Percentiles rank a stretch among this genome's conserved stretches.
Conservation (phyloP, 2,797 vertebrate species). For the Sparus aurata region DNA sequence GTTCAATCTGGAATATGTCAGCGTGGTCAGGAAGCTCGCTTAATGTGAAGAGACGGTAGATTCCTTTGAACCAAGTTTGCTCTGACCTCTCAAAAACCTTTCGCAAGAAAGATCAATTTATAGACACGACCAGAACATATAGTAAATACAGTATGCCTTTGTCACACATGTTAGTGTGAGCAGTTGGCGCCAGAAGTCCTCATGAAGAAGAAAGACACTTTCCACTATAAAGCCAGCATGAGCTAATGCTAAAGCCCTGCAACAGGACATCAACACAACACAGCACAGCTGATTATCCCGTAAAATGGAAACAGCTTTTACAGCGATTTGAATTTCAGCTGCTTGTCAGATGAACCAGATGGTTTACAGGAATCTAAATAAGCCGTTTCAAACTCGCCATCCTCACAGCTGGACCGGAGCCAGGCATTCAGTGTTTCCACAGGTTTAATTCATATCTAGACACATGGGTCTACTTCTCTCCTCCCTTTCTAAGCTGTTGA, state of each 20-base stretch:
- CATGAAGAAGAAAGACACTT: constrained; percentile 34
- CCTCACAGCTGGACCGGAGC: constrained; percentile 30
- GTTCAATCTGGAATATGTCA: constrained; percentile 7
- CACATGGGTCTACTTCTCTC: neutral
- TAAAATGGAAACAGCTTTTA: constrained; percentile 64
- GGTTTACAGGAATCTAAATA: constrained; percentile 45
- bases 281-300: constrained; percentile 45
- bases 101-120: neutral
- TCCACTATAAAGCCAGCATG: constrained; percentile 51
- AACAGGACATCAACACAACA: constrained; percentile 43
- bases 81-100: neutral
- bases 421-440: constrained; percentile 22
- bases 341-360: constrained; percentile 67
- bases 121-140: neutral
- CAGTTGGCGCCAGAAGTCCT: constrained; percentile 8
- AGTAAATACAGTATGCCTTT: neutral
- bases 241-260: constrained; percentile 42
- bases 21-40: constrained; percentile 2
- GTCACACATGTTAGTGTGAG: neutral
- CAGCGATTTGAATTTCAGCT: constrained; percentile 41
- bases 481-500: neutral
- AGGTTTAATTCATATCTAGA: constrained; percentile 37
- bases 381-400: constrained; percentile 4
- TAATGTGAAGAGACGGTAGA: neutral
- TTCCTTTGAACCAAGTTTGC: constrained; percentile 3